Evolutionary conservation across 2,797 vertebrate genomes (phyloP).

Genomic region (Emydoidea blandingii): DNA sequence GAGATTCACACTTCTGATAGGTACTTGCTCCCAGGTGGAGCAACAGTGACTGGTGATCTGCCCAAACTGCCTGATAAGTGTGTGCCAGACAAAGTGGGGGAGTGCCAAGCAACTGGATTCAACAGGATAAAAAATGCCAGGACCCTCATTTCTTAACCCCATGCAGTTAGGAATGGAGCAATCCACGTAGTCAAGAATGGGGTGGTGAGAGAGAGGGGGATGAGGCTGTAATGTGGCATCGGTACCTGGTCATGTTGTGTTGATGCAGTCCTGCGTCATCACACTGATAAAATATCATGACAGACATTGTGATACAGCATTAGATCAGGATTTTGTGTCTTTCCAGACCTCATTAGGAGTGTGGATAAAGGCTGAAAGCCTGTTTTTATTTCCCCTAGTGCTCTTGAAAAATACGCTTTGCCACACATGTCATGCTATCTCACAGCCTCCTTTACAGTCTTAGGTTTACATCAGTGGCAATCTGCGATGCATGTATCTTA

Average conservation of each 20-base stretch:
- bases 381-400: too few species aligned
- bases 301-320: neutral
- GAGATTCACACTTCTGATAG: neutral
- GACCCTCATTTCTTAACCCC: neutral
- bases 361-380: neutral
- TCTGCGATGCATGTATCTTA: neutral
- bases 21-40: neutral
- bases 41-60: neutral
- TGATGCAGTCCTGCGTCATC: neutral
- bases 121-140: neutral
- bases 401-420: too few species aligned
- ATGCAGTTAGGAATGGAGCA: fast-evolving
- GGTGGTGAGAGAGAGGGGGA: fast-evolving
- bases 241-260: neutral
- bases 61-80: neutral
- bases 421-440: too few species aligned
- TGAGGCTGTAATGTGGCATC: neutral
- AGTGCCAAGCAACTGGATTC: too few species aligned
- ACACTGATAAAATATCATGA: neutral
- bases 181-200: neutral
- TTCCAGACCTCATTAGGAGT: neutral
- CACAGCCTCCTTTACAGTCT: too few species aligned
- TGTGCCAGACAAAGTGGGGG: neutral
- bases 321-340: neutral
- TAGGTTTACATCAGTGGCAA: too few species aligned